phyloP scores from a whole-genome alignment of 2,888 invertebrate genomes.

The Patella ulyssiponensis region DNA sequence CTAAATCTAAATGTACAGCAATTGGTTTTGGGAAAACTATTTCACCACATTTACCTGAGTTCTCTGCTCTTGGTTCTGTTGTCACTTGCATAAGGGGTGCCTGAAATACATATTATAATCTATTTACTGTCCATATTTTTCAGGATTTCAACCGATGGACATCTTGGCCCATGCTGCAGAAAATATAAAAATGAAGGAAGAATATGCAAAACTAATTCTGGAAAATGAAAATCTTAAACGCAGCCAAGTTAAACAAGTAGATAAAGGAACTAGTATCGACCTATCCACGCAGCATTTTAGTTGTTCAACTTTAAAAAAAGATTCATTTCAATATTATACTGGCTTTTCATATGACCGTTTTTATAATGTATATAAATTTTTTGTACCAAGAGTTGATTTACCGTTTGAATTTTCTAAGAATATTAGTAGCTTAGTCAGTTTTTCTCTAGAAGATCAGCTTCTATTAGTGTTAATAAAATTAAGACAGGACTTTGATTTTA shows the following conservation, averaged over 20 bases:
- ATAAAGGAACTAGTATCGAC: not conserved
- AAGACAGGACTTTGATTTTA: not conserved
- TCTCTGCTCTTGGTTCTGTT: not conserved
- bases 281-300: not conserved
- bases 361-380: not conserved
- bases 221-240: not conserved
- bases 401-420: not conserved
- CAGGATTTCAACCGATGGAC: not conserved
- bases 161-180: not conserved
- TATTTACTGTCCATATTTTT: not conserved
- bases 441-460: not conserved
- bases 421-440: not conserved
- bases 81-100: not conserved
- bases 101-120: not conserved
- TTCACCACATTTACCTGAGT: not conserved
- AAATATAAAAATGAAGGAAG: not conserved
- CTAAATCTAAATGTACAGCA: not conserved
- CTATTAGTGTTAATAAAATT: not conserved
- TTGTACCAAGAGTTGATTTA: not conserved
- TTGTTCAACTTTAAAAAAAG: not conserved
- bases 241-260: not conserved
- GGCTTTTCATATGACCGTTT: not conserved
- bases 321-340: not conserved
- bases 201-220: too few species aligned
- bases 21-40: not conserved